Base-by-base conservation (phyloP, 2,888 invertebrate genomes). In the Lepidocyrtinus sp. region DNA sequence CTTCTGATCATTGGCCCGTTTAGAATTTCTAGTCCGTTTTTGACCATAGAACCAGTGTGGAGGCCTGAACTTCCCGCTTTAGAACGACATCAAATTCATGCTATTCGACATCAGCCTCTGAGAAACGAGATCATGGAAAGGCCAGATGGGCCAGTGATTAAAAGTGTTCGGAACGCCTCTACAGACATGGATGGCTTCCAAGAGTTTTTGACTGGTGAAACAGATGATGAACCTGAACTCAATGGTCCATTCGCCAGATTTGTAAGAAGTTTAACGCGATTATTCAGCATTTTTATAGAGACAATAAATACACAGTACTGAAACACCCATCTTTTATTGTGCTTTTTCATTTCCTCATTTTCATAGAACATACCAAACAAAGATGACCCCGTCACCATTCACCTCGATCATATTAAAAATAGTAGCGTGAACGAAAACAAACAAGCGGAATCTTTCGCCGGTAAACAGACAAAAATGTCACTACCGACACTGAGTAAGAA, bases 101-200 rank as follows among this genome's bases (percentile, higher is more conserved):
- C 82, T 9, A 70, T 80, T 15, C 46, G 64, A 22, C 55, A 55
- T 7, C 25, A 71, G 25, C 24, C 50, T 12, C 17, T 46, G 22
- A 59, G 65, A 50, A 78, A 74, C 26, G 78, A 82, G 46, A 70
- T 82, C 7, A 70, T 82, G 64, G 82, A 82, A 17, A 26, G 78
- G 22, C 78, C 75, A 7, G 83, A 83, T n/a, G 80, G 76, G 61
- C 77, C 84, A 25, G 82, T 85, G 0, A 69, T 81, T 22, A 82
- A 83, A 17, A 79, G 77, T 63, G 64, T 82, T 2, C 63, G 82
- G 24, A 82, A 86, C 70, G 84, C 77, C 9, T 25, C 80, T 21
- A 84, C 84, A 7, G 84, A 84, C 59, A 86, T 85, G 70, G 81
- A 84, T 63, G 86, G 84, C 62, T 85, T 86, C 62, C 82, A 85